Evolutionary conservation across 2,797 vertebrate species (phyloP).

Genomic region (Hydrocynus forskahlii): DNA sequence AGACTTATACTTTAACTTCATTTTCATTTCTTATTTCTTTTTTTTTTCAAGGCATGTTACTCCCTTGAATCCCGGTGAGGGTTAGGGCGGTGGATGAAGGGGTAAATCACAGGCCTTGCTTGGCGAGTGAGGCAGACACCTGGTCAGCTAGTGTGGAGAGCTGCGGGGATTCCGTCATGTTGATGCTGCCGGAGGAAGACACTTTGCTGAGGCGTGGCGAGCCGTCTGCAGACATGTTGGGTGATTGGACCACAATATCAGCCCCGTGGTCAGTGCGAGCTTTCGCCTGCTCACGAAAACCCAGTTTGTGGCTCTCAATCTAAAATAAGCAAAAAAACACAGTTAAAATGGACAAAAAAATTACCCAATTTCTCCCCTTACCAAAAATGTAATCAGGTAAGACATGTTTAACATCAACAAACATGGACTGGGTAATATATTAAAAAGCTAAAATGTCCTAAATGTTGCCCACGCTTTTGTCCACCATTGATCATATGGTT

Average conservation of each 20-base stretch:
- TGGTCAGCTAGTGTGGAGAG: slow-evolving; percentile 86
- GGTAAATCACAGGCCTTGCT: slow-evolving; percentile 90
- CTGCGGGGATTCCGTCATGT: slow-evolving; percentile 86
- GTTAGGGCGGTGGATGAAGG: slow-evolving; percentile 1
- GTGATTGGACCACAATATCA: slow-evolving; percentile 87
- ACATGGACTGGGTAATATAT: no score
- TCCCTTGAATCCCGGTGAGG: slow-evolving; percentile 1
- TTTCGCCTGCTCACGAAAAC: slow-evolving; percentile 88
- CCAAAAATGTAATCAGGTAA: no score
- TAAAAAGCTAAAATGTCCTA: background rate
- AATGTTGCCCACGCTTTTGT: background rate
- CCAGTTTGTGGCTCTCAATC: slow-evolving; percentile 91
- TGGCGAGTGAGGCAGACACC: slow-evolving; percentile 89
- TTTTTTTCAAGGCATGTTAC: slow-evolving; percentile 31
- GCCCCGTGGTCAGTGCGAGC: slow-evolving; percentile 93
- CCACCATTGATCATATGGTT: no score
- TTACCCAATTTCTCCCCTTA: no score
- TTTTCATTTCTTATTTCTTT: slow-evolving; percentile 60
- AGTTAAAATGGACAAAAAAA: background rate
- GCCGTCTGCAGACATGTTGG: slow-evolving; percentile 78
- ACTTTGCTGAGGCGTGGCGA: slow-evolving; percentile 86
- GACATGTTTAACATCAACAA: no score
- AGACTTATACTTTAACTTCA: slow-evolving; percentile 64
- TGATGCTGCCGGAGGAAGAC: slow-evolving; percentile 88
- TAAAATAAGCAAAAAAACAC: slow-evolving; percentile 55